These are phyloP conservation scores for Pelosia muscerda DNA, from an alignment of 2,888 invertebrate species.

Conservation along the genomic window DNA sequence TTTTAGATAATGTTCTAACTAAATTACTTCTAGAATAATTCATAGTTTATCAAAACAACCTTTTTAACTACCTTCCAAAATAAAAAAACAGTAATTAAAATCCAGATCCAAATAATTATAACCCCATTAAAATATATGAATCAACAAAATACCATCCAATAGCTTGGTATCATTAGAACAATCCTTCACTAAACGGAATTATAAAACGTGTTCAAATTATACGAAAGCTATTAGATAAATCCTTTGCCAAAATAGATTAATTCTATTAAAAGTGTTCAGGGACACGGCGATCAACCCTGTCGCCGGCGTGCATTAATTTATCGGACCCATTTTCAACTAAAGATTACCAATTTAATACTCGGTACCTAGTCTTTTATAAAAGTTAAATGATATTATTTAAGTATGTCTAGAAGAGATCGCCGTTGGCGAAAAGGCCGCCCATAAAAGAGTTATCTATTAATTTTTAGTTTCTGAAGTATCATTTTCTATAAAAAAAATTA, in stretches of 20 bases:
- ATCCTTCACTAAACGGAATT: conserved; percentile 16
- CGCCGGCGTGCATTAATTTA: conserved; percentile 49
- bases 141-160: neutral
- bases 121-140: neutral
- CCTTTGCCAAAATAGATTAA: conserved; percentile 48
- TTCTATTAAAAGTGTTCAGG: conserved; percentile 47
- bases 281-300: conserved; percentile 37
- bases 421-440: too few species aligned
- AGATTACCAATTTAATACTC: conserved; percentile 45
- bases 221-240: conserved; percentile 38
- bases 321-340: conserved; percentile 45
- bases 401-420: neutral
- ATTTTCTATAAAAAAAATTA: too few species aligned
- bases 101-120: neutral
- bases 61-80: too few species aligned
- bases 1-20: too few species aligned
- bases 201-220: conserved; percentile 44
- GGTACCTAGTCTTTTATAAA: conserved; percentile 26
- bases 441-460: too few species aligned
- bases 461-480: too few species aligned
- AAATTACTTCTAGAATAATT: too few species aligned
- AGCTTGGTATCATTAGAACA: conserved; percentile 2
- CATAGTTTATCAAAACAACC: too few species aligned
- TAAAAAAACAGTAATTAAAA: neutral
- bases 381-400: neutral